Evolutionary conservation across 2,113 vertebrate species (phyloP), one percentile per base, ranked within the genome.

Genomic region (Lasiurus cinereus): DNA sequence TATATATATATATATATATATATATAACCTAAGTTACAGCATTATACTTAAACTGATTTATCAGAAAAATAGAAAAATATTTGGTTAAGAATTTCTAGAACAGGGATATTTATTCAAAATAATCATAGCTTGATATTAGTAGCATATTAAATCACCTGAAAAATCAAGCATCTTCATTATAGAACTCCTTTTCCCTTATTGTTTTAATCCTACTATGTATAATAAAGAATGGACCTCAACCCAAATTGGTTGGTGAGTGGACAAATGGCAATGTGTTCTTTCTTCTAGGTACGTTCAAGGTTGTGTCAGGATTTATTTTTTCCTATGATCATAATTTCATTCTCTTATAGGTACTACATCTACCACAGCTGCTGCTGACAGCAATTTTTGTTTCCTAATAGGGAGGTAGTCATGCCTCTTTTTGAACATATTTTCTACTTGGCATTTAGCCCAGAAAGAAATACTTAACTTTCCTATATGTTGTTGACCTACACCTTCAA

Each of bases 391-490:
- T 85, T 94, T 95, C 93, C 52, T 96, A 88, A 89, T 66, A 78
- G 46, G 21, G 77, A 96, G 12, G 8, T 69, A 83, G 73, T 19
- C 94, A 39, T 79, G 33, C 5, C n/a, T 94, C 64, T 64, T 48
- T 84, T 86, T 59, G 54, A 89, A 78, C 36, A 59, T 50, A 92
- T 94, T 83, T 85, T 78, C 64, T 86, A 50, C 5, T 87, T 97
- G 86, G 83, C 83, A 76, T 76, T 89, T 93, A 84, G 33, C 91
- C 94, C 64, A 86, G 91, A 95, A 78, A 83, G 54, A 70, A 91
- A 80, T 56, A 78, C 33, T 56, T 93, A 91, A 33, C 66, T 94
- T 96, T 95, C 74, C 50, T 72, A 59, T 43, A 83, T 72, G 29
- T 64, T 95, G 77, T 92, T 91, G 54, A 91, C 86, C n/a, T 96